Evolutionary conservation across 2,797 vertebrate genomes (phyloP).

Genomic region (Tenualosa thibaudeaui): DNA sequence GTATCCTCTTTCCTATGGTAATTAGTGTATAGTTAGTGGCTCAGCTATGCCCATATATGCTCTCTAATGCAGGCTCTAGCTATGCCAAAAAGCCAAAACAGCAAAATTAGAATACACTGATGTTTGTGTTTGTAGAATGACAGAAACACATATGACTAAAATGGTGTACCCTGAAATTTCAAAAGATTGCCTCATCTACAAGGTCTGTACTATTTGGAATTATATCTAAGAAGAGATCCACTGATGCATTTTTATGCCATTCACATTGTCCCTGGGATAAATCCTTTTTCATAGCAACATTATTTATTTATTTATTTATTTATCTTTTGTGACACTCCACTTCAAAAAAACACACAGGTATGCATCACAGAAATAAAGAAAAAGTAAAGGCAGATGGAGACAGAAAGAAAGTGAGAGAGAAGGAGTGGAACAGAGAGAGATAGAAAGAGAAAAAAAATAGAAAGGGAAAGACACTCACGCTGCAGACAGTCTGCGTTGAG

Average conservation of each 20-base stretch:
- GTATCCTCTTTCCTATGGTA: too few relatives aligned
- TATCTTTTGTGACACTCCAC: background rate
- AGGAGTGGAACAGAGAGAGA: background rate
- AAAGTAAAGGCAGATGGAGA: background rate
- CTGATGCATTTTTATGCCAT: background rate
- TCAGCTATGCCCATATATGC: too few relatives aligned
- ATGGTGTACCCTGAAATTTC: background rate
- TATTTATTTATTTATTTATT: background rate
- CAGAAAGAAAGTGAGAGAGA: background rate
- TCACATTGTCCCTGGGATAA: background rate
- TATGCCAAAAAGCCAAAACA: too few relatives aligned
- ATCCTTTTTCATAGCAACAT: background rate
- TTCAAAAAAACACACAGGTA: background rate
- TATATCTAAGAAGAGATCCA: background rate
- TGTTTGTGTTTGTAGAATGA: background rate
- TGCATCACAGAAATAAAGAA: background rate
- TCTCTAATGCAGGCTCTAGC: too few relatives aligned
- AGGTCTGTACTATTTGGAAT: background rate
- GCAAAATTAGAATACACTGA: too few relatives aligned
- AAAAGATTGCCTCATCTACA: background rate
- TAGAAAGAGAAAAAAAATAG: background rate
- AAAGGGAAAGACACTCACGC: conserved; percentile 77
- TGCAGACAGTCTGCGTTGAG: conserved; percentile 97
- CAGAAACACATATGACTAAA: background rate
- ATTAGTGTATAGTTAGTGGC: too few relatives aligned